Base-by-base conservation (phyloP, 2,888 invertebrate genomes). In the Pemphredon lugubris region DNA sequence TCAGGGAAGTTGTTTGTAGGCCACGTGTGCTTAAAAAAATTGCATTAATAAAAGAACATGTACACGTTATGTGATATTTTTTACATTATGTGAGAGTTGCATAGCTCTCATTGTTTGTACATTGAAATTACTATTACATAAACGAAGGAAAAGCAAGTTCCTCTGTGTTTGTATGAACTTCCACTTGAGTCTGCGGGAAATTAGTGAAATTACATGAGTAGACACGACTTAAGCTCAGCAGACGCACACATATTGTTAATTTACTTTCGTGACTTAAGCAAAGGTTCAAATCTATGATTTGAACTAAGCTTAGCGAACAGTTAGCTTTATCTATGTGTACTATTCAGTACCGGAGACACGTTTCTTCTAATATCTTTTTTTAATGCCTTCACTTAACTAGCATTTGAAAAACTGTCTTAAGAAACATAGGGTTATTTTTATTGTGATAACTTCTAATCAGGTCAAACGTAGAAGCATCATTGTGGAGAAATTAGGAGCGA, bases 371-470 rank as follows among this genome's bases (percentile, higher is more conserved):
- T n/a, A n/a, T n/a, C n/a, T n/a, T n/a, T 73, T 67, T 34, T 64
- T 63, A 66, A 61, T 26, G 53, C 21, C 59, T 72, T 55, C 55
- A 58, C 13, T 68, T 61, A 55, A 65, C 18, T 72, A 47, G 16
- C 48, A n/a, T 23, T 72, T 61, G 23, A 51, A 59, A 50, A 26
- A 21, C 57, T 44, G 14, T 61, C 20, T 39, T 34, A 66, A 73
- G 16, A 44, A 42, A 57, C 44, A 48, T 72, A 72, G 34, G 18
- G 16, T 60, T 68, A 57, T 51, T 75, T 75, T 76, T 58, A 65
- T 75, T 76, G 68, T 75, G 71, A 71, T 74, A 74, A 67, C 48
- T 58, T 61, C 45, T 59, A 47, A 71, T 54, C 60, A 54, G 47
- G 45, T 68, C 11, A 16, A 66, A 44, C 18, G 13, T 47, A 57